Evolutionary conservation across 2,888 invertebrate species (phyloP).

Genomic region (Coelopa pilipes): DNA sequence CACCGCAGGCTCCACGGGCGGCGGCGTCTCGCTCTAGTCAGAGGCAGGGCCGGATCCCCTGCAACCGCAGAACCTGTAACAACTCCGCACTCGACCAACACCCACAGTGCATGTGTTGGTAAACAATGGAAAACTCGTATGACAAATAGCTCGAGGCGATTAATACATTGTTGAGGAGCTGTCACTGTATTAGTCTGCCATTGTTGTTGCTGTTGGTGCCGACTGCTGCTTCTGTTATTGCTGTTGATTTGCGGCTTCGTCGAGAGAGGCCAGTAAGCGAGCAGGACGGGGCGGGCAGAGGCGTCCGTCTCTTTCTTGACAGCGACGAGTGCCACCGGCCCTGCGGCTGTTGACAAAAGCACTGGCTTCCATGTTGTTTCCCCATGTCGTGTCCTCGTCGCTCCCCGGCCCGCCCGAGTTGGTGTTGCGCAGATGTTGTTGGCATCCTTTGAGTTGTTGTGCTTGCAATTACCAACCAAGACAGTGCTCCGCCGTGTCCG

Average conservation of each 20-base stretch:
- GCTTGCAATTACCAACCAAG: neutral
- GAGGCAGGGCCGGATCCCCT: no score
- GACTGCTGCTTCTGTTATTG: constrained; percentile 6
- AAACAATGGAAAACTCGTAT: constrained; percentile 32
- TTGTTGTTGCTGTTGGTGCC: constrained; percentile 12
- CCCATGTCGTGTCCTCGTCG: neutral
- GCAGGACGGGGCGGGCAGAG: neutral
- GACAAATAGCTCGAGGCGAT: constrained; percentile 33
- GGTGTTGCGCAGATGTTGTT: neutral
- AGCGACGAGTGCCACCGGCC: constrained; percentile 28
- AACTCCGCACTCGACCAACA: neutral
- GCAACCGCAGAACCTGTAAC: constrained; percentile 13
- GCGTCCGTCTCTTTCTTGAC: neutral
- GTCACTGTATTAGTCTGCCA: constrained; percentile 28
- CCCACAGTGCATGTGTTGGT: constrained; percentile 24
- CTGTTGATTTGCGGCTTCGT: constrained; percentile 31
- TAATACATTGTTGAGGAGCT: constrained; percentile 29
- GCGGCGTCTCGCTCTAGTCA: no score
- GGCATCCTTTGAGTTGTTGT: constrained; percentile 10
- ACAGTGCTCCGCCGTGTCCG: no score
- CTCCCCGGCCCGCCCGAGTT: neutral
- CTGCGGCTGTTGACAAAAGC: constrained; percentile 29
- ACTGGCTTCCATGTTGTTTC: constrained; percentile 14
- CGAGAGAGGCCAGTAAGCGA: neutral
- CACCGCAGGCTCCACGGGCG: no score